A percentile compares a stretch with the other conserved stretches of the same genome.
These are phyloP conservation scores for Lethenteron camtschaticum DNA, from an alignment of 2,113 vertebrate genomes.

Conservation along the genomic window DNA sequence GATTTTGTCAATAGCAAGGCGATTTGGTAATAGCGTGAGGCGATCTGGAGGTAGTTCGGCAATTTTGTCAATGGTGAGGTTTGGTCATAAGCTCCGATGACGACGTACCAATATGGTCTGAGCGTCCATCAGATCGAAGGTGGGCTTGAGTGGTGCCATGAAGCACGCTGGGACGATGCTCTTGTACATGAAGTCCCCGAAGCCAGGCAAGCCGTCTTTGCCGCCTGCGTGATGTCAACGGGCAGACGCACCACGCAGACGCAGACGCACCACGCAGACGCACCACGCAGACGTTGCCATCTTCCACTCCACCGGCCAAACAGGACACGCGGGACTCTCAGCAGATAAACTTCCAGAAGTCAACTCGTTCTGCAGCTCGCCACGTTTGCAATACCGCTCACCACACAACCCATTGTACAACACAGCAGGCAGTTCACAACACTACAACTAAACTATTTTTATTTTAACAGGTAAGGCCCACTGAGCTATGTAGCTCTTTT, in stretches of 20 bases:
- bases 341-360: background rate
- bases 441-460: too few species aligned
- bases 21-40: background rate
- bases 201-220: slow-evolving; percentile 77
- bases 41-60: too few species aligned
- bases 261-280: background rate
- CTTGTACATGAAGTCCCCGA: slow-evolving; percentile 93
- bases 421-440: too few species aligned
- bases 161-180: slow-evolving; percentile 91
- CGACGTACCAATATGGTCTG: slow-evolving; percentile 67
- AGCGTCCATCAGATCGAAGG: slow-evolving; percentile 81
- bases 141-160: slow-evolving; percentile 77
- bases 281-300: background rate
- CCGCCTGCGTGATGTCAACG: slow-evolving; percentile 35
- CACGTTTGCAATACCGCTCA: too few species aligned
- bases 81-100: background rate
- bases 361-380: too few species aligned
- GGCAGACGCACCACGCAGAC: background rate
- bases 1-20: background rate
- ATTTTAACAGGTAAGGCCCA: too few species aligned
- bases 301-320: too few species aligned
- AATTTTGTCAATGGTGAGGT: background rate
- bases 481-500: too few species aligned
- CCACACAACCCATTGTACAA: too few species aligned
- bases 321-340: background rate